These are phyloP conservation scores for Apamea epomidion DNA, from an alignment of 2,888 invertebrate species.

Conservation along the genomic window DNA sequence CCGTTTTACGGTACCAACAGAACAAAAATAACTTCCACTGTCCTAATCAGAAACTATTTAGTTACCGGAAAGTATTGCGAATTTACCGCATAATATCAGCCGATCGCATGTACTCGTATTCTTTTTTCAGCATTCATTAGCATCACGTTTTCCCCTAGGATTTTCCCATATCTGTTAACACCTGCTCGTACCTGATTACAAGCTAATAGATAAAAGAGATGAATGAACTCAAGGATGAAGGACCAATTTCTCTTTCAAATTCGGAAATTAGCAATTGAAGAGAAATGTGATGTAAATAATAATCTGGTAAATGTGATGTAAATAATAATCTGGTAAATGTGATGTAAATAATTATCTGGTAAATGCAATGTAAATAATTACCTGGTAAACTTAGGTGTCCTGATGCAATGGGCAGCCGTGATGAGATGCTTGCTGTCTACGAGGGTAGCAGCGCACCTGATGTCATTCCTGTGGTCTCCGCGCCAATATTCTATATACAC, in stretches of 20 bases:
- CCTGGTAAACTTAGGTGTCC: slow-evolving; percentile 60
- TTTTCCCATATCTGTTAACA: slow-evolving; percentile 1
- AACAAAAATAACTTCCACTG: neutral
- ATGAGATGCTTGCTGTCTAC: slow-evolving; percentile 67
- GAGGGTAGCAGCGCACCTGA: slow-evolving; percentile 71
- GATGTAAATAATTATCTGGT: no score
- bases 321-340: no score
- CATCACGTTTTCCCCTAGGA: neutral
- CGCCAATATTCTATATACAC: slow-evolving; percentile 72
- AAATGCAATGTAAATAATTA: slow-evolving; percentile 14
- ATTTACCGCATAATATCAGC: neutral
- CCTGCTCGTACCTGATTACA: neutral
- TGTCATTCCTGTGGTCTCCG: slow-evolving; percentile 38
- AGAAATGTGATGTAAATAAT: no score
- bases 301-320: no score
- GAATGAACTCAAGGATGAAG: neutral
- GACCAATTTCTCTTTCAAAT: neutral
- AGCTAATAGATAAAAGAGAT: no score
- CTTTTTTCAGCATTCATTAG: neutral
- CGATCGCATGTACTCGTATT: neutral
- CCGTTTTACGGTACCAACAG: no score
- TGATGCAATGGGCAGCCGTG: slow-evolving; percentile 76
- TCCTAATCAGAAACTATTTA: neutral
- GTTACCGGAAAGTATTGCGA: neutral
- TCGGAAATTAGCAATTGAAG: neutral